Evolutionary conservation across 2,797 vertebrate genomes (phyloP).

Genomic region (Notolabrus celidotus): DNA sequence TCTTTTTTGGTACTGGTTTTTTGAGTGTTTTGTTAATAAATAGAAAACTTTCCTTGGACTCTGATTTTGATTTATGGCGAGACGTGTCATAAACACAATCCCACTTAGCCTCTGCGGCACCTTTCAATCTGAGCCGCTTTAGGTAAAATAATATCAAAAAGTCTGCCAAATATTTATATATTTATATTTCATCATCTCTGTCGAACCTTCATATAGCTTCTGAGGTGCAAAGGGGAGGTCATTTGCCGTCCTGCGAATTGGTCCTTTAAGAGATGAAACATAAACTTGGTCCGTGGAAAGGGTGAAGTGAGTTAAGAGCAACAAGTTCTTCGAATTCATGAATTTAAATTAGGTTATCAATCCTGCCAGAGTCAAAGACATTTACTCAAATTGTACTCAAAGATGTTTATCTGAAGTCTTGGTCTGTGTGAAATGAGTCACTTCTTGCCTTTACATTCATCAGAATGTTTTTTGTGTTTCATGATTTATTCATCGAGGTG

Average conservation of each 20-base stretch:
- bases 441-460: not conserved
- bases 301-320: not conserved
- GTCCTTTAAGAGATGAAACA: not conserved
- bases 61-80: too few relatives aligned
- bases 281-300: not conserved
- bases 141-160: too few relatives aligned
- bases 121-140: too few relatives aligned
- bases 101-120: too few relatives aligned
- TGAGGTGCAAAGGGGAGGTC: not conserved
- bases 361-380: not conserved
- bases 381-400: constrained; percentile 1
- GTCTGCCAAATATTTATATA: too few relatives aligned
- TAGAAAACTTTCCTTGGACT: too few relatives aligned
- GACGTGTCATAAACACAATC: too few relatives aligned
- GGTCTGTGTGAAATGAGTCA: not conserved
- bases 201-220: too few relatives aligned
- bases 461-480: not conserved
- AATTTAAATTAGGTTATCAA: not conserved
- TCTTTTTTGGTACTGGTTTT: too few relatives aligned
- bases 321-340: not conserved
- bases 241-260: not conserved
- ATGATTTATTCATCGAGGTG: not conserved
- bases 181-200: too few relatives aligned
- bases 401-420: not conserved
- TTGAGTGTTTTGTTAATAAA: too few relatives aligned